phyloP scores from a whole-genome alignment of 2,113 vertebrate species.

The Callospermophilus lateralis region DNA sequence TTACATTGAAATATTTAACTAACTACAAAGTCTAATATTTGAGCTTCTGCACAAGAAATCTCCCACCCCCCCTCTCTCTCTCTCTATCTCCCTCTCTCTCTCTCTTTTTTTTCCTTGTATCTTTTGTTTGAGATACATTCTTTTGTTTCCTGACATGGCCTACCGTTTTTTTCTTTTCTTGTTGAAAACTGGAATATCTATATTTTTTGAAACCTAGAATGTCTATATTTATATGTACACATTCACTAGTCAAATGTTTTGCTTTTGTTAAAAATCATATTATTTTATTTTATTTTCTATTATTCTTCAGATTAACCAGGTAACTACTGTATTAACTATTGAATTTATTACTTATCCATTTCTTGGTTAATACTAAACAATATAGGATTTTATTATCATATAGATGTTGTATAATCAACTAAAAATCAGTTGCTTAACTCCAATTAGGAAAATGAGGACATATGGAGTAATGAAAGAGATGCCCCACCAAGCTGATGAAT shows the following conservation, averaged over 20 bases:
- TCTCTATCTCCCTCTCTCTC: too few relatives aligned
- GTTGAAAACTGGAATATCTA: background rate
- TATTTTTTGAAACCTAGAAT: background rate
- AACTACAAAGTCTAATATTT: background rate
- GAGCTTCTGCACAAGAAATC: background rate
- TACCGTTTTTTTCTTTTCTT: background rate
- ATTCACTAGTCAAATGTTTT: rapidly evolving
- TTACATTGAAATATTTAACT: background rate
- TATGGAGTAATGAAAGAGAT: background rate
- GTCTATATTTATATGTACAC: background rate
- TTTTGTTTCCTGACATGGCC: background rate
- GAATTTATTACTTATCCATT: background rate
- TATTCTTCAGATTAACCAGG: background rate
- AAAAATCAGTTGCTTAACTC: background rate
- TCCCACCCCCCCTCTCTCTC: too few relatives aligned
- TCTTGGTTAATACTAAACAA: too few relatives aligned
- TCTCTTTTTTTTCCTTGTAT: too few relatives aligned
- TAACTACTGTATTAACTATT: background rate
- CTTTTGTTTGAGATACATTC: background rate
- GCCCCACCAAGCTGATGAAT: background rate
- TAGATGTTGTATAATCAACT: background rate
- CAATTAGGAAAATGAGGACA: background rate
- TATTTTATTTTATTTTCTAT: background rate
- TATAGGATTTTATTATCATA: background rate
- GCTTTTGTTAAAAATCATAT: background rate